Conservation (phyloP, 2,797 vertebrate species). For the Podargus strigoides region DNA sequence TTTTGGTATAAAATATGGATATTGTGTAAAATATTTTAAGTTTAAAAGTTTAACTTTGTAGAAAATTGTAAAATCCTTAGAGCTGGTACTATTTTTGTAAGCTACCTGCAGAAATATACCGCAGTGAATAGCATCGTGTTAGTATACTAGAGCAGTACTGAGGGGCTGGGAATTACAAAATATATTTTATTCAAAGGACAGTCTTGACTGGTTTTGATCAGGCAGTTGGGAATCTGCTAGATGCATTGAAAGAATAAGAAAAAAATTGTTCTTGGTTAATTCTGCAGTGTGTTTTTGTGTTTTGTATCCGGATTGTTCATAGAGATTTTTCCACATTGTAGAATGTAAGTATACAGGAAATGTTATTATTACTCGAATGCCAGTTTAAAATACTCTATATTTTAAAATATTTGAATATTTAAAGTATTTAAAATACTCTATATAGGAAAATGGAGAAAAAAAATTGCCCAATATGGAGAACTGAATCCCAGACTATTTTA, state of each 20-base stretch:
- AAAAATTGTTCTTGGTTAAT: background rate
- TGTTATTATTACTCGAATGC: background rate
- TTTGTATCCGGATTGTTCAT: background rate
- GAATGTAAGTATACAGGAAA: background rate
- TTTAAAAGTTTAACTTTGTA: conserved; percentile 70
- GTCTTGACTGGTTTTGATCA: background rate
- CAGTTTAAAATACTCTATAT: background rate
- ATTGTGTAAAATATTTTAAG: conserved; percentile 68
- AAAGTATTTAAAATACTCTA: background rate
- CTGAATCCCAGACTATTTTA: background rate
- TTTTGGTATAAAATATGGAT: conserved; percentile 66
- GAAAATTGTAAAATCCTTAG: conserved; percentile 24
- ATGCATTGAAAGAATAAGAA: background rate
- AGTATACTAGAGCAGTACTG: background rate
- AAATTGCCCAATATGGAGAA: background rate
- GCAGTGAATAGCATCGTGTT: background rate
- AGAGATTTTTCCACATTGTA: background rate
- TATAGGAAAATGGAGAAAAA: background rate
- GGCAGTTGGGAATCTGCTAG: background rate
- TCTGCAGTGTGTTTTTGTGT: background rate
- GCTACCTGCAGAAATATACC: background rate
- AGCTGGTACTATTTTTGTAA: conserved; percentile 39
- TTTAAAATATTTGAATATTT: no score
- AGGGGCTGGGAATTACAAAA: background rate
- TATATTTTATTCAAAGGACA: background rate